Evolutionary conservation across 1,140 invertebrate genomes (phyloP), one percentile per base, ranked within the genome.

Genomic region (Geopemphigus sp.): DNA sequence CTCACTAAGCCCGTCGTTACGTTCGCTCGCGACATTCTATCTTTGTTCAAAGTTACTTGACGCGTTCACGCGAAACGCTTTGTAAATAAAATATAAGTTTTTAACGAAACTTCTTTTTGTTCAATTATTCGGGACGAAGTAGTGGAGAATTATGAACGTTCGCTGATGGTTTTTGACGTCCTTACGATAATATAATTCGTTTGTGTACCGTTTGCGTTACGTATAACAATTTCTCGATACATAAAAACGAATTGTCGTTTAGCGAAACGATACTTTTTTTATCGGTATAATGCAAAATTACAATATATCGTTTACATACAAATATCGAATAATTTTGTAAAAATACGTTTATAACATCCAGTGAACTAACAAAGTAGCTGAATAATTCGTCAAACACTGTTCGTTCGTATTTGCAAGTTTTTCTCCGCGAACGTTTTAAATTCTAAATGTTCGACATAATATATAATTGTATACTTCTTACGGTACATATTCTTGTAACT

Each of bases 61-160:
- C 17, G 45, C 22, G 39, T 68, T 68, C 32, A 68, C 39, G 39
- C 12, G 39, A 22, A n/a, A n/a, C n/a, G n/a, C 22, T 47, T 22
- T 68, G 45, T 22, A 68, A 39, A 39, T 22, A 19, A 14, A 1
- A 47, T n/a, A 68, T 47, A 68, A 68, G 32, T 47, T 68, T 47
- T 47, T 8, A 47, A 68, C n/a, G n/a, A 68, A 68, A 68, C 64
- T 68, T 68, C 22, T 66, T 39, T 66, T 11, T 61, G 24, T 68
- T 47, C 19, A 68, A 68, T 68, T 68, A 68, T 68, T 68, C 64
- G 24, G 3, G n/a, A n/a, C n/a, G n/a, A n/a, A n/a, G n/a, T n/a
- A n/a, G 64, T 39, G 39, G 39, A 68, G 22, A 68, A 68, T 47
- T 47, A 47, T 68, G 22, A 29, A 29, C 15, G 32, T 47, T 68